These are phyloP conservation scores for Lanistes nyassanus DNA, from an alignment of 1,140 invertebrate genomes.

Conservation along the genomic window DNA sequence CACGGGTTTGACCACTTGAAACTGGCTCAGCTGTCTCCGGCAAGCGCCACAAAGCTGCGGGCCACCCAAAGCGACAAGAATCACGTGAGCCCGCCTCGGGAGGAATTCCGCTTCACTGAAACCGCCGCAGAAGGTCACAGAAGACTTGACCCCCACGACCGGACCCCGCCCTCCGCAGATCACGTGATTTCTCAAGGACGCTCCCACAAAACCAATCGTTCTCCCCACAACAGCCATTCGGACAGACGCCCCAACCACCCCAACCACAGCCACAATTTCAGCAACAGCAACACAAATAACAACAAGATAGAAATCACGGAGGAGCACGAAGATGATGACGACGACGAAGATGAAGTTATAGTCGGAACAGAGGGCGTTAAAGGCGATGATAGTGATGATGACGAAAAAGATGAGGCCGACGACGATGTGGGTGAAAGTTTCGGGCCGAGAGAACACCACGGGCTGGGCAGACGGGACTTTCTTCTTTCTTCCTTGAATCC, in stretches of 20 bases:
- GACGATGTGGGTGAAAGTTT: slow-evolving; percentile 20
- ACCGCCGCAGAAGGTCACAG: too few species aligned
- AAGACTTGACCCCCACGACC: too few species aligned
- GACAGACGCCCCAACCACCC: too few species aligned
- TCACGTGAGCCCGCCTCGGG: too few species aligned
- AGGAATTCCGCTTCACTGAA: too few species aligned
- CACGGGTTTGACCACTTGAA: slow-evolving; percentile 9
- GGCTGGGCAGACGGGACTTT: not conserved
- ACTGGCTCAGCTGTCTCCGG: slow-evolving; percentile 21
- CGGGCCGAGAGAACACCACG: not conserved
- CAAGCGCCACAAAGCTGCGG: too few species aligned
- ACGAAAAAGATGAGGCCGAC: slow-evolving; percentile 1
- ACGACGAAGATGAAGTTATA: not conserved
- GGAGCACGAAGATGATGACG: not conserved
- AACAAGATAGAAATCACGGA: slow-evolving; percentile 4
- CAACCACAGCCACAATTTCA: too few species aligned
- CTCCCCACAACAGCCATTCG: too few species aligned
- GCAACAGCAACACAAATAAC: slow-evolving; percentile 1
- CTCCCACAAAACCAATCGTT: too few species aligned
- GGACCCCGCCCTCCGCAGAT: too few species aligned
- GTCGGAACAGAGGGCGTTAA: not conserved
- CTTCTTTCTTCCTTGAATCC: not conserved
- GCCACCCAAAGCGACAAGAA: too few species aligned
- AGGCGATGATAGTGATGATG: not conserved
- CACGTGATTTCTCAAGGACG: too few species aligned